phyloP scores from a whole-genome alignment of 2,113 vertebrate genomes.

The Sakesphorus luctuosus region DNA sequence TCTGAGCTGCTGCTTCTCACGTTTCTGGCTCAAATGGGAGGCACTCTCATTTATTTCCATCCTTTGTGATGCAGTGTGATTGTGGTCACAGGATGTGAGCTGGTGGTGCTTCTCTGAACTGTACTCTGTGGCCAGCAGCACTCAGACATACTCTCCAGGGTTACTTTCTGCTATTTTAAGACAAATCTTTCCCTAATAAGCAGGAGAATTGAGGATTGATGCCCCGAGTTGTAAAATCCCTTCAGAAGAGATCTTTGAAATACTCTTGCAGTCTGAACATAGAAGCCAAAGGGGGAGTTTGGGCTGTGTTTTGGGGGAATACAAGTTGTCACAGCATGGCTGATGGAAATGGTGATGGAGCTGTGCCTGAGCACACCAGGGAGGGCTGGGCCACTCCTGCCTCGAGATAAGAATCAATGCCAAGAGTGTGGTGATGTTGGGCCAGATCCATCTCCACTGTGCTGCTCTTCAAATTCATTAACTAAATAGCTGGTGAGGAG shows the following conservation, averaged over 20 bases:
- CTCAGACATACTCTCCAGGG: neutral
- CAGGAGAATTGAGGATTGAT: neutral
- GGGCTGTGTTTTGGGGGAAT: neutral
- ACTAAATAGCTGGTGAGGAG: neutral
- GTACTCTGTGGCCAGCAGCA: neutral
- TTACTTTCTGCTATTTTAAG: neutral
- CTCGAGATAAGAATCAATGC: neutral
- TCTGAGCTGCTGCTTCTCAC: neutral
- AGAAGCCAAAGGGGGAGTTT: neutral
- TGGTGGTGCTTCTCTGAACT: neutral
- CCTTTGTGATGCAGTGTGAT: neutral
- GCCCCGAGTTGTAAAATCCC: neutral
- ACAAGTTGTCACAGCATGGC: neutral
- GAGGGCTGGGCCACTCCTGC: neutral
- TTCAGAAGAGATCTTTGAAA: neutral
- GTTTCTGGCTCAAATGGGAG: neutral
- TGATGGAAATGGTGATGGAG: neutral
- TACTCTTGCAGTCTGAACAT: neutral
- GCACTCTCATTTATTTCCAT: fast-evolving
- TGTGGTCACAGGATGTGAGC: neutral
- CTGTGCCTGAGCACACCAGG: neutral
- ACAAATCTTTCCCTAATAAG: neutral
- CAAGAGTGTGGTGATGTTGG: neutral
- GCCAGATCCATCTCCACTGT: neutral
- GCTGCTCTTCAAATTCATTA: neutral